phyloP scores from a whole-genome alignment of 2,797 vertebrate species.

The Takifugu rubripes region DNA sequence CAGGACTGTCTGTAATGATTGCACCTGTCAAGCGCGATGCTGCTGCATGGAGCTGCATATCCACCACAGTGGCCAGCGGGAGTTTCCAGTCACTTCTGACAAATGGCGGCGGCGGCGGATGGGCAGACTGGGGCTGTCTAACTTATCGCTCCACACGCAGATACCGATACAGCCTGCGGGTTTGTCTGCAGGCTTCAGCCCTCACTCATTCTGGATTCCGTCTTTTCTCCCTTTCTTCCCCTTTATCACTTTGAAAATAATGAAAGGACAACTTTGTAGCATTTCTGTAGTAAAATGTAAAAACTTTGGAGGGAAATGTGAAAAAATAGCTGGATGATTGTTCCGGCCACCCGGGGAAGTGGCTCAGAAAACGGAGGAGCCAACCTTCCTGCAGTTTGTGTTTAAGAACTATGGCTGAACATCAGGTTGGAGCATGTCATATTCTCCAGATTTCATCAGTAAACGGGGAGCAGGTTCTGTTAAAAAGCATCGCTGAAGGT shows the following conservation, averaged over 20 bases:
- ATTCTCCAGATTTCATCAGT: too few species aligned
- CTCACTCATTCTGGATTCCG: slow-evolving; percentile 15
- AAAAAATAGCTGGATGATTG: too few species aligned
- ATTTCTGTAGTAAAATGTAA: not conserved
- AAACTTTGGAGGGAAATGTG: not conserved
- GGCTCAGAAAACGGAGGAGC: too few species aligned
- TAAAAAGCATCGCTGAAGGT: too few species aligned
- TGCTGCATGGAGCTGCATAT: slow-evolving; percentile 33
- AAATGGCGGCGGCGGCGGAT: slow-evolving; percentile 69
- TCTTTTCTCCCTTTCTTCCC: slow-evolving; percentile 17
- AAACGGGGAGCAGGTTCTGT: too few species aligned
- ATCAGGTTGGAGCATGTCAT: too few species aligned
- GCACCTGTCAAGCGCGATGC: slow-evolving; percentile 61
- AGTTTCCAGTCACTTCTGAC: slow-evolving; percentile 68
- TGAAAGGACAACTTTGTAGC: not conserved
- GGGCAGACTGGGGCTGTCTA: slow-evolving; percentile 63
- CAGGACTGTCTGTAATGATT: slow-evolving; percentile 57
- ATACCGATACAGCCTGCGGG: slow-evolving; percentile 67
- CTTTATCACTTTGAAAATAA: slow-evolving; percentile 15
- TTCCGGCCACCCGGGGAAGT: too few species aligned
- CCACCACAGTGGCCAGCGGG: slow-evolving; percentile 60
- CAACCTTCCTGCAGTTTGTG: too few species aligned
- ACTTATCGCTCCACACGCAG: slow-evolving; percentile 68
- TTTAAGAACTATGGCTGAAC: too few species aligned
- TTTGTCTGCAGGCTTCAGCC: slow-evolving; percentile 49